A percentile compares a stretch with the other conserved stretches of the same genome.
Evolutionary conservation across 2,113 vertebrate species (phyloP).

Genomic region (Etheostoma spectabile): DNA sequence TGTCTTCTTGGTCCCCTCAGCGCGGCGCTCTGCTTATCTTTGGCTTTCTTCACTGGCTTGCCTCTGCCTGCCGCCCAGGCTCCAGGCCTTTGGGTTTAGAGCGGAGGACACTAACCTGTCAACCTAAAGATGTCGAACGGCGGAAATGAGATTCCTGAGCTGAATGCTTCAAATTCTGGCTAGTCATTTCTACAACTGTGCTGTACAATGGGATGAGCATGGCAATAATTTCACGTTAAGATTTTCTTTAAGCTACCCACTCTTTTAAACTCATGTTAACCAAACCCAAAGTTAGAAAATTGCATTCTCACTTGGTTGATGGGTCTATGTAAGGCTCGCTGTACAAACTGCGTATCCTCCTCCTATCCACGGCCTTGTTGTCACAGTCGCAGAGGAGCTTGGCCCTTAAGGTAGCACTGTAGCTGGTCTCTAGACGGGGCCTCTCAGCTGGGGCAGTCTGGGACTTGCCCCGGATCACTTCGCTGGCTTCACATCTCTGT

Average conservation of each 20-base stretch:
- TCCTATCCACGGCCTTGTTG: slow-evolving; percentile 91
- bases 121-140: slow-evolving; percentile 84
- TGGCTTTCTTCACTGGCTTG: slow-evolving; percentile 93
- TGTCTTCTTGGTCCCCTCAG: slow-evolving; percentile 92
- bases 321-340: slow-evolving; percentile 91
- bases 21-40: slow-evolving; percentile 91
- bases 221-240: not conserved
- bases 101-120: slow-evolving; percentile 90
- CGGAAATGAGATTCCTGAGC: slow-evolving; percentile 62
- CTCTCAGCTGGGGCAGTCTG: slow-evolving; percentile 91
- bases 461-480: slow-evolving; percentile 91
- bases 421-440: slow-evolving; percentile 92
- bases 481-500: slow-evolving; percentile 90
- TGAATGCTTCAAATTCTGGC: not conserved
- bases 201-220: slow-evolving; percentile 32
- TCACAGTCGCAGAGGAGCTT: slow-evolving; percentile 83
- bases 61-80: slow-evolving; percentile 85
- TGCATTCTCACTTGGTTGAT: slow-evolving; percentile 87
- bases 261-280: not conserved
- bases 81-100: slow-evolving; percentile 93
- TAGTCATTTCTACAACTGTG: slow-evolving; percentile 7
- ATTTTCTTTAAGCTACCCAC: not conserved
- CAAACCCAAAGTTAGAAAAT: not conserved
- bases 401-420: slow-evolving; percentile 92
- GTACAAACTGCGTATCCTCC: slow-evolving; percentile 97